phyloP scores from a whole-genome alignment of 2,888 invertebrate genomes.

The Oscheius onirici region DNA sequence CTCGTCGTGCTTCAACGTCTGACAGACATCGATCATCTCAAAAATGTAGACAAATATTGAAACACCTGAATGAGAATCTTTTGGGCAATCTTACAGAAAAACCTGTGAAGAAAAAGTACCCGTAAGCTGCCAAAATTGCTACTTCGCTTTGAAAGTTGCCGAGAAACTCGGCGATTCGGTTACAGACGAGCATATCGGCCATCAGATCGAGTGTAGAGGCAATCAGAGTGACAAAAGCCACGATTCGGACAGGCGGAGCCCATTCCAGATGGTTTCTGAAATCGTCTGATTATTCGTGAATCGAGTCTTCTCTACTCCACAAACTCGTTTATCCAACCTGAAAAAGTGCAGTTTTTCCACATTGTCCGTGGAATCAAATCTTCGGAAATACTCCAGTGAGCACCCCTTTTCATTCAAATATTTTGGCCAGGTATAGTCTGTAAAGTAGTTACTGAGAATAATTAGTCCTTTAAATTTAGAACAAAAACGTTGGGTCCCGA shows the following conservation, averaged over 20 bases:
- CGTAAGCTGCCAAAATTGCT: conserved; percentile 59
- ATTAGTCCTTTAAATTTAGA: no score
- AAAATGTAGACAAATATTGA: conserved; percentile 68
- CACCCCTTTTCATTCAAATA: no score
- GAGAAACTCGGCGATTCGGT: conserved; percentile 65
- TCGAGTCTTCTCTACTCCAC: no score
- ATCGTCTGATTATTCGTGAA: no score
- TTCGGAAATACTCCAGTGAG: no score
- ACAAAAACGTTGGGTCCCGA: no score
- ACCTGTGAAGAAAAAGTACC: conserved; percentile 70
- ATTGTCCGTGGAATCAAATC: no score
- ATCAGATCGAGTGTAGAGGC: conserved; percentile 70
- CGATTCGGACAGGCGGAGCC: conserved; percentile 69
- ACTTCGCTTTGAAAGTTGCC: conserved; percentile 63
- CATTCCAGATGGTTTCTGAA: conserved; percentile 68
- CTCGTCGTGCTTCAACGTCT: conserved; percentile 70
- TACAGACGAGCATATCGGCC: conserved; percentile 70
- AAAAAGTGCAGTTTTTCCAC: no score
- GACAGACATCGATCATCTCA: conserved; percentile 70
- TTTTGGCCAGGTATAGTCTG: no score
- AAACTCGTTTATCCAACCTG: no score
- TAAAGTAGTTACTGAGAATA: no score
- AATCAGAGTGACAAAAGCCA: conserved; percentile 70
- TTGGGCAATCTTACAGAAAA: neutral
- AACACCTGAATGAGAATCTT: conserved; percentile 61